Evolutionary conservation across 2,797 vertebrate species (phyloP), one percentile per base, ranked within the genome.

Genomic region (Phataginus tricuspis): DNA sequence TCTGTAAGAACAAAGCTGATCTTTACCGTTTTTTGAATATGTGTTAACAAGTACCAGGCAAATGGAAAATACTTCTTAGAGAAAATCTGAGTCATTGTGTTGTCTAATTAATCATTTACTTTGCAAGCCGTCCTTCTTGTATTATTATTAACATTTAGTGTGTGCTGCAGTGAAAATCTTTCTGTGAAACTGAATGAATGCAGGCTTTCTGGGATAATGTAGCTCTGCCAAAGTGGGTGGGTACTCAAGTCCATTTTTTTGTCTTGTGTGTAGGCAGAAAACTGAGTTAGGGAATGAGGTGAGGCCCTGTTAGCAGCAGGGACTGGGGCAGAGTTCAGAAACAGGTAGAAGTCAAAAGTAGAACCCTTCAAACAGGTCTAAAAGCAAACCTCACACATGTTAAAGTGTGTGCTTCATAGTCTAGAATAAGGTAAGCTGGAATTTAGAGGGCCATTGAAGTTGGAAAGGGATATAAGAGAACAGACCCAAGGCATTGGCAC

Each of bases 31-130:
- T 95, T 87, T 61, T 94, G 34, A 89, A 57, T 27, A 51, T 59
- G 55, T 31, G 39, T 90, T 94, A 69, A 83, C 57, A 96, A 16
- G 11, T 86, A 0, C 39, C 16, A 89, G 31, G 21, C 1, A 93
- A 95, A 82, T 77, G 19, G 61, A 94, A 87, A 95, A 37, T 51
- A 72, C 88, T 85, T 93, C 34, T 87, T 64, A 87, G n/a, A 71
- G 39, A 78, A 87, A 95, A 82, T 34, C 13, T 92, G 77, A 95
- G 13, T 96, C 51, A 85, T 90, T 91, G 27, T 68, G 25, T 80
- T 91, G n/a, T 96, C 42, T 84, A 91, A 92, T 68, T 91, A 82
- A 86, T 27, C n/a, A 66, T 55, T 93, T 45, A 14, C 68, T 95
- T 90, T 71, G 27, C 7, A 71, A 92, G 11, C 25, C 53, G 11